phyloP scores from a whole-genome alignment of 2,888 invertebrate species.

The Drosophila suboccidentalis region DNA sequence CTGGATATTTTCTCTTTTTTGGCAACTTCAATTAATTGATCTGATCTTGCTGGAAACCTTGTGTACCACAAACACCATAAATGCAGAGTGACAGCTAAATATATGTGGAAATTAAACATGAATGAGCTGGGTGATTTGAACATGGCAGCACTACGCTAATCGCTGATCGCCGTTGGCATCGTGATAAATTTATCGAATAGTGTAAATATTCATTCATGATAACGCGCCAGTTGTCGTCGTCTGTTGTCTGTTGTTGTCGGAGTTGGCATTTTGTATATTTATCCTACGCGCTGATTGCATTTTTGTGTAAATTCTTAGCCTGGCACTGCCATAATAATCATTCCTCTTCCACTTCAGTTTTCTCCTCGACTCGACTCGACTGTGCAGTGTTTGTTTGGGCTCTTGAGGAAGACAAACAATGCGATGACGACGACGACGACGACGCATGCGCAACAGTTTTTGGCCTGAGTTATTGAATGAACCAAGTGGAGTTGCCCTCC shows the following conservation, averaged over 20 bases:
- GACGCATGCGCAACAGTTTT: conserved; percentile 65
- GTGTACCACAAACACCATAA: conserved; percentile 19
- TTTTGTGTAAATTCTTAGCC: conserved; percentile 75
- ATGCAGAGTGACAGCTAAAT: conserved; percentile 43
- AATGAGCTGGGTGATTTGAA: conserved; percentile 11
- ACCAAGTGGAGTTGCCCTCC: conserved; percentile 1
- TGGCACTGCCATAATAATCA: conserved; percentile 40
- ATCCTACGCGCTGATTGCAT: conserved; percentile 70
- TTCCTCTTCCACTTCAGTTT: conserved; percentile 8
- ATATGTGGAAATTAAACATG: conserved; percentile 45
- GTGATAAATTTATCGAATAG: conserved; percentile 70
- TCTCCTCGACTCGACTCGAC: conserved; percentile 26
- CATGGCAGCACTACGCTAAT: conserved; percentile 27
- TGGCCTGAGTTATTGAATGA: conserved; percentile 50
- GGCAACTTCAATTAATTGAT: not conserved
- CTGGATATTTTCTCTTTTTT: conserved; percentile 1
- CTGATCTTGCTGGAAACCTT: not conserved
- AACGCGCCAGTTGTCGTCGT: conserved; percentile 59
- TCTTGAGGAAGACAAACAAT: conserved; percentile 55
- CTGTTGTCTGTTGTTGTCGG: conserved; percentile 46
- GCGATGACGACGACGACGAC: conserved; percentile 20
- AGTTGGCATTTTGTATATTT: conserved; percentile 62
- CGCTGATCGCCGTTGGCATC: conserved; percentile 18
- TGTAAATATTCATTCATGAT: conserved; percentile 68
- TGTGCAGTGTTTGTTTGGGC: conserved; percentile 52